Evolutionary conservation across 2,888 invertebrate species (phyloP).

Genomic region (Empis stercorea): DNA sequence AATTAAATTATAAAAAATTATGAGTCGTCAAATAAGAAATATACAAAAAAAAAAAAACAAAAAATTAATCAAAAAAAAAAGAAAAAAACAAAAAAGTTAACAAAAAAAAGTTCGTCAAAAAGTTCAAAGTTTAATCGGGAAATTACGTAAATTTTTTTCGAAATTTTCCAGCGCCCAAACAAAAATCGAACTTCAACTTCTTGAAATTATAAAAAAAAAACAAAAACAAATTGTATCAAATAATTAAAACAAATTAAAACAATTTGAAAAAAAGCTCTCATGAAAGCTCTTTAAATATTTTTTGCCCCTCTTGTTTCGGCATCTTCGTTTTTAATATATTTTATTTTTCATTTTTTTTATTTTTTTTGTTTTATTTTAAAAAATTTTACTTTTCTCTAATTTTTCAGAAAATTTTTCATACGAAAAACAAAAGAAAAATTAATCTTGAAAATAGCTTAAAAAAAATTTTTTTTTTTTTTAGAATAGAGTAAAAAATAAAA

Average conservation of each 20-base stretch:
- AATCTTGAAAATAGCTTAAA: no score
- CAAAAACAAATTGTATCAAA: constrained; percentile 1
- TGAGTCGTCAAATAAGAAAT: constrained; percentile 3
- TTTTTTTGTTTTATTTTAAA: not conserved
- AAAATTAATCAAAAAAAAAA: constrained; percentile 11
- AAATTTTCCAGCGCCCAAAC: constrained; percentile 35
- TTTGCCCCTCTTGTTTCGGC: constrained; percentile 18
- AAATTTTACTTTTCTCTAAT: not conserved
- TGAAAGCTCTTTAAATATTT: constrained; percentile 5
- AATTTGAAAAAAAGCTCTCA: no score
- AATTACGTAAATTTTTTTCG: not conserved
- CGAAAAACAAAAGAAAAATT: no score
- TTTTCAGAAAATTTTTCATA: not conserved
- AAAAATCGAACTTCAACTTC: constrained; percentile 41
- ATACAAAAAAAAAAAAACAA: constrained; percentile 11
- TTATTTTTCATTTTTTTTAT: not conserved
- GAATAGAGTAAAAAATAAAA: not conserved
- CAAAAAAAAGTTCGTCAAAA: not conserved
- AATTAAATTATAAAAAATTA: not conserved
- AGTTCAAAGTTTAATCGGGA: no score
- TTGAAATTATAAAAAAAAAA: constrained; percentile 23
- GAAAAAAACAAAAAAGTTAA: constrained; percentile 8
- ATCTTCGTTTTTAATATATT: constrained; percentile 5
- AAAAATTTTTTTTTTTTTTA: not conserved
- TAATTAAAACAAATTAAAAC: not conserved